Evolutionary conservation across 1,140 invertebrate genomes (phyloP), one percentile per base, ranked within the genome.

Genomic region (Pygmarrhopalites habei): DNA sequence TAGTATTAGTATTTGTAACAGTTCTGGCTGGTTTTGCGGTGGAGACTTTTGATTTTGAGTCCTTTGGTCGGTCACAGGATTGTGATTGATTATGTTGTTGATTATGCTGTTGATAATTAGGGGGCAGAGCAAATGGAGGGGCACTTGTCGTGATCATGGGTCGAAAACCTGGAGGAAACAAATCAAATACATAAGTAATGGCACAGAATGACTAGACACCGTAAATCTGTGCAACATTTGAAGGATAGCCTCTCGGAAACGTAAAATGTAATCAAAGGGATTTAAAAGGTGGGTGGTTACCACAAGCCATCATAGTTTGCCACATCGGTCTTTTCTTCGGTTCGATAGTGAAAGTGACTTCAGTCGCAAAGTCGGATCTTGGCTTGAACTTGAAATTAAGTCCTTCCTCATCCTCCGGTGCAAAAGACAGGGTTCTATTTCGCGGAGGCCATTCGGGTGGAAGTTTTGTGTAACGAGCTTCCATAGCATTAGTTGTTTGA

Each of bases 231-330:
- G n/a, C n/a, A n/a, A n/a, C n/a, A n/a, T n/a, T n/a, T n/a, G n/a
- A n/a, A n/a, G n/a, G n/a, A n/a, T n/a, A n/a, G n/a, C n/a, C n/a
- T n/a, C n/a, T n/a, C n/a, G n/a, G n/a, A n/a, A n/a, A n/a, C n/a
- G n/a, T n/a, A n/a, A n/a, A n/a, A n/a, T n/a, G n/a, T n/a, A n/a
- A n/a, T n/a, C n/a, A n/a, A n/a, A n/a, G n/a, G n/a, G n/a, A n/a
- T n/a, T n/a, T n/a, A n/a, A n/a, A n/a, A n/a, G n/a, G n/a, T n/a
- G n/a, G n/a, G n/a, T n/a, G n/a, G n/a, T n/a, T n/a, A n/a, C 66
- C 66, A 28, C 66, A 68, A 4, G 23, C n/a, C 51, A 68, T 35
- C 66, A 68, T 65, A 3, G 57, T 64, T 32, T 64, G 53, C 66
- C 66, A 68, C 1, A 60, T 15, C 1, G 66, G 66, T 32, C 62